Percentiles rank a stretch among this genome's conserved stretches.
phyloP scores from a whole-genome alignment of 2,113 vertebrate genomes.

The Mirounga angustirostris region DNA sequence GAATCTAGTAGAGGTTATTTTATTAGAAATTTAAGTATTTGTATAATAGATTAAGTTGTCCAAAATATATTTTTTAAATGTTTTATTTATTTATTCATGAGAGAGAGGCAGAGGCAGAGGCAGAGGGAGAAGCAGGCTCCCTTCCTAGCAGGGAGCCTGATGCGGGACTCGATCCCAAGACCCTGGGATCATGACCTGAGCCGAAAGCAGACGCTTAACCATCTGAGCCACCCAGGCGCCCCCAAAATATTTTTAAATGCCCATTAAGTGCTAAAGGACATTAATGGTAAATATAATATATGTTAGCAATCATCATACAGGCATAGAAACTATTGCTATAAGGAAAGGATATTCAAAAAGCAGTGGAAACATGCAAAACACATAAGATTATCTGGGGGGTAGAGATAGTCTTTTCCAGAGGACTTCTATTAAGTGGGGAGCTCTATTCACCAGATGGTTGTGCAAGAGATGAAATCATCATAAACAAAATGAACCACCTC shows the following conservation, averaged over 20 bases:
- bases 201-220: too few species aligned
- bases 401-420: not conserved
- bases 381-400: fast-evolving
- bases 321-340: not conserved
- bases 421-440: not conserved
- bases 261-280: not conserved
- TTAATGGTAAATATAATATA: not conserved
- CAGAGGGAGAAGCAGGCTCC: too few species aligned
- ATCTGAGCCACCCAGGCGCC: too few species aligned
- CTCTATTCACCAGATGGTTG: not conserved
- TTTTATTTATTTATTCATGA: too few species aligned
- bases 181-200: too few species aligned
- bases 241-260: slow-evolving; percentile 13
- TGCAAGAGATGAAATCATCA: not conserved
- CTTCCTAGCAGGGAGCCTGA: too few species aligned
- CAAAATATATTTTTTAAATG: not conserved
- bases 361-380: too few species aligned
- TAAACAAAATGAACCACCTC: not conserved
- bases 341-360: not conserved
- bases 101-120: too few species aligned
- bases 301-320: not conserved
- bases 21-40: slow-evolving; percentile 34
- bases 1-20: slow-evolving; percentile 6
- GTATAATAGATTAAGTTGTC: slow-evolving; percentile 16
- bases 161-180: too few species aligned